Conservation (phyloP, 2,888 invertebrate species). For the Nematopogon swammerdamellus region DNA sequence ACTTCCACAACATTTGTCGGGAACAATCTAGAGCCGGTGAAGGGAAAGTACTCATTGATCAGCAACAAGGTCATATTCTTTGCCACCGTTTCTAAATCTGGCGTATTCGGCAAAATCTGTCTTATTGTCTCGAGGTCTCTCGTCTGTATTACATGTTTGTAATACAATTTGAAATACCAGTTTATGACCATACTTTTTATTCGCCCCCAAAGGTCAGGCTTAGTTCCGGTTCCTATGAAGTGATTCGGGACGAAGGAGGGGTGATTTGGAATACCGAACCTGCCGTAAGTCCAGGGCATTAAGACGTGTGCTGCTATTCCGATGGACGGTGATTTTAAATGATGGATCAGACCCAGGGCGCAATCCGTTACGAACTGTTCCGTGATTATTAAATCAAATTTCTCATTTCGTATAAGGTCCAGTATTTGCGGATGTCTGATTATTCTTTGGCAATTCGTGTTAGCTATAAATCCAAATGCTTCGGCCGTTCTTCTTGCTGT, state of each 20-base stretch:
- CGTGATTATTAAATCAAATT: conserved; percentile 52
- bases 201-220: conserved; percentile 36
- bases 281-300: conserved; percentile 53
- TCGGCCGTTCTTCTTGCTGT: conserved; percentile 12
- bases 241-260: conserved; percentile 55
- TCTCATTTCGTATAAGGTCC: conserved; percentile 17
- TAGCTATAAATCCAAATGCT: conserved; percentile 14
- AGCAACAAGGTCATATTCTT: conserved; percentile 26
- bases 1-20: conserved; percentile 48
- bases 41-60: conserved; percentile 51
- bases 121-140: conserved; percentile 18
- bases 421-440: conserved; percentile 15
- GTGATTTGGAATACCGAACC: conserved; percentile 54
- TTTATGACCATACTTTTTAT: conserved; percentile 31
- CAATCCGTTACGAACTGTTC: conserved; percentile 58
- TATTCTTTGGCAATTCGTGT: conserved; percentile 18
- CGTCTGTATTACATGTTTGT: conserved; percentile 16
- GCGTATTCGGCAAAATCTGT: conserved; percentile 17
- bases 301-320: conserved; percentile 48
- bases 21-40: conserved; percentile 42
- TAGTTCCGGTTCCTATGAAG: conserved; percentile 34
- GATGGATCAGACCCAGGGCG: conserved; percentile 48
- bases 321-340: conserved; percentile 48
- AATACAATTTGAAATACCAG: conserved; percentile 17
- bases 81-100: conserved; percentile 20